These are phyloP conservation scores for Allobates femoralis DNA, from an alignment of 2,797 vertebrate genomes.

Conservation along the genomic window DNA sequence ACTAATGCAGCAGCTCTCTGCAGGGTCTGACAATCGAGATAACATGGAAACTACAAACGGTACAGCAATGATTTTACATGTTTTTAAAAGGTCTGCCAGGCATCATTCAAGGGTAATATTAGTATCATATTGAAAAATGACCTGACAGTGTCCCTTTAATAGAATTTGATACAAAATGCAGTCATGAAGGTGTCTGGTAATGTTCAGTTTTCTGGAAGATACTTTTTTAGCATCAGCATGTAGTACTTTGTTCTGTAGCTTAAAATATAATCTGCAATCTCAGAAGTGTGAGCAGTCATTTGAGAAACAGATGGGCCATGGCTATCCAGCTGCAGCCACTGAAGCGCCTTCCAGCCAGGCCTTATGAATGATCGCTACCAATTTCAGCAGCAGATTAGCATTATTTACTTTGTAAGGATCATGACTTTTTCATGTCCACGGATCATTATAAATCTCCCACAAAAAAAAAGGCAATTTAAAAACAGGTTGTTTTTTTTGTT, in stretches of 20 bases:
- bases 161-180: neutral
- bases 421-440: neutral
- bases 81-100: too few species aligned
- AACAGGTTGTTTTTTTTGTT: conserved; percentile 28
- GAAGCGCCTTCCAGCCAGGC: conserved; percentile 13
- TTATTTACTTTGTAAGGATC: conserved; percentile 17
- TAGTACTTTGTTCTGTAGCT: conserved; percentile 12
- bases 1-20: too few species aligned
- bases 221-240: neutral
- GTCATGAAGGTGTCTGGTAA: neutral
- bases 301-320: conserved; percentile 20
- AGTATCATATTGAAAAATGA: too few species aligned
- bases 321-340: neutral
- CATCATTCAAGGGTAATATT: too few species aligned
- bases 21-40: too few species aligned
- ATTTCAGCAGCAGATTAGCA: conserved; percentile 25
- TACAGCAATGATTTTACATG: too few species aligned
- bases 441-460: conserved; percentile 9
- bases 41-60: too few species aligned
- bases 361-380: conserved; percentile 1
- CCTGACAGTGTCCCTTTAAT: neutral
- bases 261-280: conserved; percentile 20
- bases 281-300: conserved; percentile 2
- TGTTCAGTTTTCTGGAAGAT: neutral
- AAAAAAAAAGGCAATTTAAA: conserved; percentile 22